Base-by-base conservation (phyloP, 2,888 invertebrate species). In the Selenia dentaria region DNA sequence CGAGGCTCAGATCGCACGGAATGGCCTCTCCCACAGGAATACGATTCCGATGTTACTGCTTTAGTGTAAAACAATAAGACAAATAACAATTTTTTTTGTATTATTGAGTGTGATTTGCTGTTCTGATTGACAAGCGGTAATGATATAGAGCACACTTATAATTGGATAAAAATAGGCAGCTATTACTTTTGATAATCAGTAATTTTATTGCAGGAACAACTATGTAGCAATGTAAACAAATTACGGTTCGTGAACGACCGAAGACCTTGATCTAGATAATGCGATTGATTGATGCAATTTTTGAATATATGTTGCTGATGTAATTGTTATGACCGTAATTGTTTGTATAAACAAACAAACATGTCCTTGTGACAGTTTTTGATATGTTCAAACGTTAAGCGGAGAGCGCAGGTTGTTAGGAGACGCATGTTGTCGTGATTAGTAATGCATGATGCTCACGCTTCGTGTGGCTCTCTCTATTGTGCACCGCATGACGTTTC, bases 381-480 rank as follows among this genome's bases (percentile, higher is more conserved):
- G 46, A 37, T 46, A 40, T 43, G 37, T 44, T 44, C 45, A 36
- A 38, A 50, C 18, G 12, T 34, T 10, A 16, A 29, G 5, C 10
- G 2, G 12, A 28, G 52, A 53, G 47, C 45, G 59, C 38, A 54
- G 60, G 61, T 65, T 62, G 67, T 67, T 69, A 67, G 60, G 64
- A 71, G 73, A 64, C 66, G 69, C 74, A 70, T 66, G 67, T 68
- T 68, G 63, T 72, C 64, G 68, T 75, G 73, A 79, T 81, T 79
- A 79, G 81, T 82, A 77, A 82, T 79, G 79, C 80, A 83, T 76
- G 79, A 73, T 78, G 79, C 72, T 71, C 75, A 72, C 75, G 77
- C 75, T 73, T 77, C 74, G 69, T 67, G 70, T 73, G 67, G 78
- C 83, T 83, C 83, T 87, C 83, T 80, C 83, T 73, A 82, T 85